Evolutionary conservation across 2,113 vertebrate species (phyloP).

Genomic region (Sinocyclocheilus anshuiensis): DNA sequence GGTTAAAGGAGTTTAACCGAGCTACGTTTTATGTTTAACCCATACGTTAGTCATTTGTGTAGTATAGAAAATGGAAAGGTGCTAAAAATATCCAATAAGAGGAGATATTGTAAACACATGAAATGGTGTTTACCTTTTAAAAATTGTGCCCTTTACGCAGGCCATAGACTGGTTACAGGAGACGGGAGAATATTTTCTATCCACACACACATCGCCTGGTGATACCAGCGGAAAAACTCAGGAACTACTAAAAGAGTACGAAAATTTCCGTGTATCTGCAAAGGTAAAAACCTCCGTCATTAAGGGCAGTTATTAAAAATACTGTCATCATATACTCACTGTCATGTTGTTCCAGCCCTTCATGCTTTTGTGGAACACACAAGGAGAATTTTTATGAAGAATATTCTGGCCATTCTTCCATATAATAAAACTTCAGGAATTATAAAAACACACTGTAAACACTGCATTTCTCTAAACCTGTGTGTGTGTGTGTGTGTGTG

Average conservation of each 20-base stretch:
- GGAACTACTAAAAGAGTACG: conserved; percentile 90
- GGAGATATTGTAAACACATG: not conserved
- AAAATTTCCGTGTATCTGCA: conserved; percentile 94
- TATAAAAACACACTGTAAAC: no score
- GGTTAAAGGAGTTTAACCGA: no score
- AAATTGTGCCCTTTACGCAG: conserved; percentile 64
- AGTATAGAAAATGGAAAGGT: no score
- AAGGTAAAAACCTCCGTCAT: conserved; percentile 80
- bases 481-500: no score
- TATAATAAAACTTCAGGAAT: not conserved
- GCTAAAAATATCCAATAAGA: no score
- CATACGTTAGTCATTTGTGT: no score
- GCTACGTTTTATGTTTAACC: no score
- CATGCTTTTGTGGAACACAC: not conserved
- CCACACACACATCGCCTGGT: conserved; percentile 88
- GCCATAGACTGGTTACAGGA: conserved; percentile 98
- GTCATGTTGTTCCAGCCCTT: not conserved
- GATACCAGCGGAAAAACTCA: conserved; percentile 87
- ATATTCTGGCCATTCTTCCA: not conserved
- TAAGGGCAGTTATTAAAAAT: not conserved
- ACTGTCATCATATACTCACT: not conserved
- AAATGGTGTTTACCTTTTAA: not conserved
- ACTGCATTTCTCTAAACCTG: no score
- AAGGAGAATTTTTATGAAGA: not conserved
- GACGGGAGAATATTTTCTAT: conserved; percentile 94